Percentiles rank a stretch among this genome's conserved stretches.
These are phyloP conservation scores for Sebastes minor DNA, from an alignment of 2,797 vertebrate genomes.

Conservation along the genomic window DNA sequence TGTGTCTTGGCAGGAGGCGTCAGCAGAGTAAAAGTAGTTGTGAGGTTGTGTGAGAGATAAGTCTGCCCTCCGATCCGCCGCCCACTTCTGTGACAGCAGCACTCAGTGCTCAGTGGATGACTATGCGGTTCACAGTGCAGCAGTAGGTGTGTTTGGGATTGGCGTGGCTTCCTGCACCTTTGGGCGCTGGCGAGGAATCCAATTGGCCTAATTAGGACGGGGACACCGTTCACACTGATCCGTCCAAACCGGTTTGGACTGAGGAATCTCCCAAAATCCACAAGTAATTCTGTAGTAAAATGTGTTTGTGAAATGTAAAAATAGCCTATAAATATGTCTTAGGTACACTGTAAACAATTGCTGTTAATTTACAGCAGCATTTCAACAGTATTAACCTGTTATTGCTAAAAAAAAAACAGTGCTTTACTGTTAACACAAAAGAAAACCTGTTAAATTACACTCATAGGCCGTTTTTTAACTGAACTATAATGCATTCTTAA, in stretches of 20 bases:
- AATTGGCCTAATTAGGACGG: constrained; percentile 13
- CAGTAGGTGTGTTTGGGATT: constrained; percentile 34
- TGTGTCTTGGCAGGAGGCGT: not conserved
- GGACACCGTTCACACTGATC: not conserved
- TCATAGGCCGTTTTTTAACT: too few relatives aligned
- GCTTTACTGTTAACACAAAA: too few relatives aligned
- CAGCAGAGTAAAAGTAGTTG: constrained; percentile 17
- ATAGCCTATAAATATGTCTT: not conserved
- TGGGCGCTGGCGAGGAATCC: constrained; percentile 28
- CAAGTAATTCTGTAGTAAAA: not conserved
- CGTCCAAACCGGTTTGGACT: not conserved
- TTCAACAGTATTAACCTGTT: too few relatives aligned
- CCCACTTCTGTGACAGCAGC: constrained; percentile 14
- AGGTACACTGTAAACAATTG: too few relatives aligned
- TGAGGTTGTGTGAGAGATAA: constrained; percentile 23
- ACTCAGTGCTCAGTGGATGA: not conserved
- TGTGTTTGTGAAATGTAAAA: not conserved
- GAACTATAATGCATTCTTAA: too few relatives aligned
- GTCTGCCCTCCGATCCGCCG: constrained; percentile 15
- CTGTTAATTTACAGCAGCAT: too few relatives aligned
- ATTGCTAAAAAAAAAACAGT: too few relatives aligned
- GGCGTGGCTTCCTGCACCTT: constrained; percentile 40
- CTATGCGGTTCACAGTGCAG: not conserved
- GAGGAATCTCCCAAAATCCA: not conserved
- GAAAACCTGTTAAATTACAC: too few relatives aligned